These are phyloP conservation scores for Andricus curvator DNA, from an alignment of 2,888 invertebrate genomes.

Conservation along the genomic window DNA sequence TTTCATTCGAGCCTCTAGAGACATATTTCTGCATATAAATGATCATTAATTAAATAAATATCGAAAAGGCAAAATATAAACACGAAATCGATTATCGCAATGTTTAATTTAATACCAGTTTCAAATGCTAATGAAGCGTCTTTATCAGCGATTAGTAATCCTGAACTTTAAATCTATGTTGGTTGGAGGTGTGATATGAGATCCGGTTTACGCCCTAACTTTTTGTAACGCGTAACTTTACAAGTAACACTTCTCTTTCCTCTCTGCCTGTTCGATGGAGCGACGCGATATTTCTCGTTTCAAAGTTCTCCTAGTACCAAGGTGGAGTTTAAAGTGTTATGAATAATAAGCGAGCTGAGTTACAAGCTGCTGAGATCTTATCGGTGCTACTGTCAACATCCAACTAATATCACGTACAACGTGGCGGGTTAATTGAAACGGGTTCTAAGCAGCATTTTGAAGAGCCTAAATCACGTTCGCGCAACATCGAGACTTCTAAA, in stretches of 20 bases:
- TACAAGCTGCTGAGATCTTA: conserved; percentile 71
- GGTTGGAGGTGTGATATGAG: conserved; percentile 16
- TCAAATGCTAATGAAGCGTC: background rate
- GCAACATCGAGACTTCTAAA: conserved; percentile 50
- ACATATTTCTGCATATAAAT: background rate
- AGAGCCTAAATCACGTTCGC: conserved; percentile 67
- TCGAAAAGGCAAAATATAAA: background rate
- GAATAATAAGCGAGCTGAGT: conserved; percentile 70
- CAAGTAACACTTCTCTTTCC: conserved; percentile 21
- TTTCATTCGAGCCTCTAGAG: no score
- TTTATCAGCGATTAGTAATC: conserved; percentile 6
- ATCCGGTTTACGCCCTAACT: conserved; percentile 20
- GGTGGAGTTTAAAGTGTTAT: conserved; percentile 69
- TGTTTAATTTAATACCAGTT: background rate
- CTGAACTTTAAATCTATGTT: background rate
- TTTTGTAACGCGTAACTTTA: conserved; percentile 30
- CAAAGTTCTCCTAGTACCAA: conserved; percentile 53
- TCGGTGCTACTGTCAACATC: conserved; percentile 74
- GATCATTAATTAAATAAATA: background rate
- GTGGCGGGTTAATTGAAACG: conserved; percentile 73
- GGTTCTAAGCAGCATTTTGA: conserved; percentile 66
- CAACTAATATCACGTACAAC: conserved; percentile 76
- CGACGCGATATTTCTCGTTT: conserved; percentile 57
- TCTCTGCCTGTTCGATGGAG: conserved; percentile 49
- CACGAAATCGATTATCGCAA: background rate